Percentiles rank a stretch among this genome's conserved stretches.
These are phyloP conservation scores for Smithornis capensis DNA, from an alignment of 2,113 vertebrate species.

Conservation along the genomic window DNA sequence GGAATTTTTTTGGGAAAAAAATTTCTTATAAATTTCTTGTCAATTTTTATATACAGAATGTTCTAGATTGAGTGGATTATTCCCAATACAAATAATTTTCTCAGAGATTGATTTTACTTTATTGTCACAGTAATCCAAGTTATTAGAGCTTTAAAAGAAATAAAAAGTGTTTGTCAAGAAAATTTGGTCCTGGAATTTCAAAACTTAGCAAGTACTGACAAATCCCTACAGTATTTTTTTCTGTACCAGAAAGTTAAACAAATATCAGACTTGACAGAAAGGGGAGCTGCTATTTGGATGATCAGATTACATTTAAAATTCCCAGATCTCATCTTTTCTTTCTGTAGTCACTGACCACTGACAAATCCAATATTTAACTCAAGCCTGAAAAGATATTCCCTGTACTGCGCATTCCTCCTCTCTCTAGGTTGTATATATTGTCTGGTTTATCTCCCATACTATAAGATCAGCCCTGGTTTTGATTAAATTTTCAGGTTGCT, in stretches of 20 bases:
- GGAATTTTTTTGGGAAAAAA: not conserved
- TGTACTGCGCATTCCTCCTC: not conserved
- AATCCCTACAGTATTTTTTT: not conserved
- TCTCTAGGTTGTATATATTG: not conserved
- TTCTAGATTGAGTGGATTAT: not conserved
- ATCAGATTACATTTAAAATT: not conserved
- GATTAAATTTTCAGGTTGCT: not conserved
- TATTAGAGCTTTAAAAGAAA: constrained; percentile 29
- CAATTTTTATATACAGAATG: constrained; percentile 21
- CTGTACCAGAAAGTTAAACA: not conserved
- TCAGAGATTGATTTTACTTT: constrained; percentile 18
- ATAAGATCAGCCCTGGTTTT: not conserved
- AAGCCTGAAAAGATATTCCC: not conserved
- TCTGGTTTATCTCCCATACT: not conserved
- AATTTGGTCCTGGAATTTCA: not conserved
- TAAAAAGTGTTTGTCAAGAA: not conserved
- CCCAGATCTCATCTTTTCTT: not conserved
- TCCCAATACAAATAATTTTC: constrained; percentile 24
- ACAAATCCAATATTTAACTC: not conserved
- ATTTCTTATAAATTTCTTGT: not conserved
- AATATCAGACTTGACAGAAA: not conserved
- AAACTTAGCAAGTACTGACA: not conserved
- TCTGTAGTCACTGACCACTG: not conserved
- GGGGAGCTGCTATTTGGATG: not conserved
- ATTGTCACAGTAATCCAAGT: constrained; percentile 11